These are phyloP conservation scores for Hyles euphorbiae DNA, from an alignment of 1,140 invertebrate genomes.

Conservation along the genomic window DNA sequence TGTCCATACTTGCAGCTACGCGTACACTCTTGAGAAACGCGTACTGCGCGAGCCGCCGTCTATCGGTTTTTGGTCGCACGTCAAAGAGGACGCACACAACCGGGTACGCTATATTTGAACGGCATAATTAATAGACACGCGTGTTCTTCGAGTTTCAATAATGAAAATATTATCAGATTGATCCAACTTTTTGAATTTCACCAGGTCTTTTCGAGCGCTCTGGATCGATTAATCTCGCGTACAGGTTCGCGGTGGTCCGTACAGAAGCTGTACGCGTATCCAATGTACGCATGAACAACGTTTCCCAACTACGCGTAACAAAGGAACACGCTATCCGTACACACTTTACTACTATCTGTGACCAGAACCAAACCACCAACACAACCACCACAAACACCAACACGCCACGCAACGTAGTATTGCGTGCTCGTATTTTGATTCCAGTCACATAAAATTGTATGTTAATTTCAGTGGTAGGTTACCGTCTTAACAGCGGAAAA, in stretches of 20 bases:
- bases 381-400: too few species aligned
- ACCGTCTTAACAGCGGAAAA: too few species aligned
- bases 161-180: constrained; percentile 1
- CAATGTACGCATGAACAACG: neutral
- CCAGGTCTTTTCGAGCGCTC: constrained; percentile 4
- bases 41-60: too few species aligned
- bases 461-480: too few species aligned
- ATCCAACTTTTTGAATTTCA: constrained; percentile 1
- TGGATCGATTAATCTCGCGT: constrained; percentile 11
- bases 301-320: constrained; percentile 8
- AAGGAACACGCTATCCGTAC: constrained; percentile 12
- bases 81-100: constrained; percentile 1
- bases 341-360: too few species aligned
- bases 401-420: too few species aligned
- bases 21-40: too few species aligned
- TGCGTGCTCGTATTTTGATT: too few species aligned
- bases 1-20: too few species aligned
- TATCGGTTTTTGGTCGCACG: neutral
- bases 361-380: too few species aligned
- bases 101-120: neutral
- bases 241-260: constrained; percentile 14
- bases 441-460: too few species aligned
- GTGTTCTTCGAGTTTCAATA: constrained; percentile 1
- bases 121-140: neutral
- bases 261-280: constrained; percentile 12